These are phyloP conservation scores for Setophaga coronata DNA, from an alignment of 2,113 vertebrate species.

Conservation along the genomic window DNA sequence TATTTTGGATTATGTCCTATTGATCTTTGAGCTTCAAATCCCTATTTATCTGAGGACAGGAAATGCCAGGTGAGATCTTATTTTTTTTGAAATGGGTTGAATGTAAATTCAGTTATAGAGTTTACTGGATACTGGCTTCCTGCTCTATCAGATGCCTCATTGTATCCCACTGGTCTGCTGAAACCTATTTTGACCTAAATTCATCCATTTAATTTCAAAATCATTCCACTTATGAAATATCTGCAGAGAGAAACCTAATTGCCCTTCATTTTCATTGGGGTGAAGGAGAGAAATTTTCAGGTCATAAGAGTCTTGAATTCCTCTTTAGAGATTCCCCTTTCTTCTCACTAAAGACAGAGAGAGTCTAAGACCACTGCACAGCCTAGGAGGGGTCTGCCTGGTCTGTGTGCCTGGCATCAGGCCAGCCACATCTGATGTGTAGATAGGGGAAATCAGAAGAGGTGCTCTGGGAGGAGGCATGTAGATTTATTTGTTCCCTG, in stretches of 20 bases:
- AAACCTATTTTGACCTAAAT: background rate
- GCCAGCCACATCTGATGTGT: background rate
- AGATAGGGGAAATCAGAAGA: background rate
- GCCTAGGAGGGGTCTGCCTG: background rate
- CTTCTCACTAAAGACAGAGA: background rate
- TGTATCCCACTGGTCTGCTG: background rate
- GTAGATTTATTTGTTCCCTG: background rate
- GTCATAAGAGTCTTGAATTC: background rate
- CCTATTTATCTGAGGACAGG: background rate
- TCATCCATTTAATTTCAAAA: background rate
- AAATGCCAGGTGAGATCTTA: background rate
- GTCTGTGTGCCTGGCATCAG: background rate
- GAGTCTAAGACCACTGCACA: accelerated
- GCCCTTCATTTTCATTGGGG: accelerated
- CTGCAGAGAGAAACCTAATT: background rate
- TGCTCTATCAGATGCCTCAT: background rate
- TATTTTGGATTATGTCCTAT: background rate
- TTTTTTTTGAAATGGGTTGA: background rate
- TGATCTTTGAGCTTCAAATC: background rate
- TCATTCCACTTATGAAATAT: background rate
- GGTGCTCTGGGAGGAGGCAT: background rate
- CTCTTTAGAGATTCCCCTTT: background rate
- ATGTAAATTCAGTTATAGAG: background rate
- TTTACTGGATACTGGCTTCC: background rate
- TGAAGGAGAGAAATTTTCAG: background rate